phyloP scores from a whole-genome alignment of 2,797 vertebrate genomes.

The Meriones psammophilus region DNA sequence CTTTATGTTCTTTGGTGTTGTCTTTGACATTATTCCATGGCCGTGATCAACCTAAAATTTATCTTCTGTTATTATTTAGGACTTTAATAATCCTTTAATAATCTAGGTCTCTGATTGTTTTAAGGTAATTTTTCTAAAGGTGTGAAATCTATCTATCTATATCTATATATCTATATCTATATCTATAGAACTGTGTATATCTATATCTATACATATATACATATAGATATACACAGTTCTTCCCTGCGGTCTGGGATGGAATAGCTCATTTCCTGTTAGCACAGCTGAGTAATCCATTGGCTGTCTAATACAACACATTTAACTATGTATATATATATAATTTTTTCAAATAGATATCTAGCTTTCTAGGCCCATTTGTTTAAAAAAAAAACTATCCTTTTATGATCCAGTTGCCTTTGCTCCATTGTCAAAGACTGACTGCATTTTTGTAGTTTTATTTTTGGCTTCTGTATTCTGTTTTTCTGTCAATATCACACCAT shows the following conservation, averaged over 20 bases:
- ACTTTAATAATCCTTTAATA: background rate
- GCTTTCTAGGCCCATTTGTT: background rate
- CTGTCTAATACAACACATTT: background rate
- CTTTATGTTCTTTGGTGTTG: slow-evolving; percentile 19
- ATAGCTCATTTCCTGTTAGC: background rate
- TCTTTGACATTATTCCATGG: background rate
- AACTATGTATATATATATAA: too few relatives aligned
- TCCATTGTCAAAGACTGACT: slow-evolving; percentile 1
- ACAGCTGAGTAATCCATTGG: background rate
- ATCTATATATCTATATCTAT: too few relatives aligned
- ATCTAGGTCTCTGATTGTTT: background rate
- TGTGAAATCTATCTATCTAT: background rate
- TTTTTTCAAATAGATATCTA: background rate
- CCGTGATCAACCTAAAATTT: background rate
- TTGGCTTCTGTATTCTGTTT: background rate
- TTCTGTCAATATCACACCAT: background rate
- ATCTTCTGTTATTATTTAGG: background rate
- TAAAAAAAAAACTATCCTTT: background rate
- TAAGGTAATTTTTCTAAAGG: background rate
- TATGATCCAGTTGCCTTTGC: background rate
- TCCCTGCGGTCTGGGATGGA: background rate
- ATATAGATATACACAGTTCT: background rate
- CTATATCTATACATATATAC: too few relatives aligned
- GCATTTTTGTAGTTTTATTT: background rate
- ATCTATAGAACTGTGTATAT: too few relatives aligned